Percentiles rank a stretch among this genome's conserved stretches.
phyloP scores from a whole-genome alignment of 2,888 invertebrate species.

The Frankliniella intonsa region DNA sequence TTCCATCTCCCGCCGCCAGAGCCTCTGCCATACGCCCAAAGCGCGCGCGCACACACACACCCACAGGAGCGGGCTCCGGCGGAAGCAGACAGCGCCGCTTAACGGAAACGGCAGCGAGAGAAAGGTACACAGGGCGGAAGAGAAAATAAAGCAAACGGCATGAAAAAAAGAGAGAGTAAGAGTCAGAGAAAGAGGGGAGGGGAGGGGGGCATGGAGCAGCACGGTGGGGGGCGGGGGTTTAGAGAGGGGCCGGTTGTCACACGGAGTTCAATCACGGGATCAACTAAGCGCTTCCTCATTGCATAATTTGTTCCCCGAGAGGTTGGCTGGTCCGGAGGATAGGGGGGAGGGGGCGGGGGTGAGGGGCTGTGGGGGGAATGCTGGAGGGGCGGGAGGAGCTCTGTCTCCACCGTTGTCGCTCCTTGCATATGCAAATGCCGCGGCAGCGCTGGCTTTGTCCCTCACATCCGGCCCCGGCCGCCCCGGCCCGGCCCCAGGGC shows the following conservation, averaged over 20 bases:
- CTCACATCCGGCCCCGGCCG: background rate
- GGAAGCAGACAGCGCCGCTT: too few relatives aligned
- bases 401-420: background rate
- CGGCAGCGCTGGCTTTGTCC: background rate
- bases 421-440: conserved; percentile 24
- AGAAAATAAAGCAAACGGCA: too few relatives aligned
- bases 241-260: background rate
- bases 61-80: too few relatives aligned
- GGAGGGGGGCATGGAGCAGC: too few relatives aligned
- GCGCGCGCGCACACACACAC: too few relatives aligned
- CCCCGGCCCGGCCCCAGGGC: background rate
- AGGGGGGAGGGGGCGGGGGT: background rate
- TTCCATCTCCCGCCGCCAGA: too few relatives aligned
- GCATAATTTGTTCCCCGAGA: conserved; percentile 7
- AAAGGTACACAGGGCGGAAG: too few relatives aligned
- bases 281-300: conserved; percentile 22
- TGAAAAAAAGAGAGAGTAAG: too few relatives aligned
- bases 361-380: background rate
- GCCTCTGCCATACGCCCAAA: too few relatives aligned
- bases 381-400: background rate
- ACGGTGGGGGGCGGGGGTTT: too few relatives aligned
- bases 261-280: conserved; percentile 13
- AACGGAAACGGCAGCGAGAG: too few relatives aligned
- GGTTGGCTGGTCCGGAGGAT: background rate
- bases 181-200: too few relatives aligned